Evolutionary conservation across 2,888 invertebrate species (phyloP), one percentile per base, ranked within the genome.

Genomic region (Hemicrepidius hirtus): DNA sequence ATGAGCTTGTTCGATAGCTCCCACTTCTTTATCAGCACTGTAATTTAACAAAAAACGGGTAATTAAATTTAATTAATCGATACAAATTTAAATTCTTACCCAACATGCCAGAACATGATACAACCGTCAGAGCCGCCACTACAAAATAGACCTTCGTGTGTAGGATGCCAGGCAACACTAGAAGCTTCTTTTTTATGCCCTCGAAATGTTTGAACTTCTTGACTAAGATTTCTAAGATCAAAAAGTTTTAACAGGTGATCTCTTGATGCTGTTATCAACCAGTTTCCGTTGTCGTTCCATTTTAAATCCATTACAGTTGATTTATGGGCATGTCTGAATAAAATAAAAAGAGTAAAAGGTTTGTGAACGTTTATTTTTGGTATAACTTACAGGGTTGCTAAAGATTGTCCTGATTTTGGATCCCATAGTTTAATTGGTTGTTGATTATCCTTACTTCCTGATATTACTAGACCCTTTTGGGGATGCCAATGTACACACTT

Each of bases 401-500:
- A 88, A 50, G 98, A 97, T 77, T 95, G 94, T 5, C 98, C 99
- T 67, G 95, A 94, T 86, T 97, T 98, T 2, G 99, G 98, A 89
- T 99, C 99, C 99, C 99, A 99, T 60, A 99, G 88, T 87, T 99
- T 99, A 41, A 99, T 96, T 2, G 99, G 99, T 85, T 99, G 99
- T 84, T 99, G 99, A 85, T 98, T 98, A 86, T 99, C 99, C 88
- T 99, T 98, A 85, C 98, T 99, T 13, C 99, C 99, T 1, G 99
- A 99, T 44, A 97, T 97, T 80, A 99, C 93, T 59, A 99, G 91
- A 72, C 96, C 95, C 87, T 99, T 99, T 82, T 96, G 95, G 0
- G 99, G 99, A 89, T 99, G 99, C 99, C 99, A 99, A 86, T 99
- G 98, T 5, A 99, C 98, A 88, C 99, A 98, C 88, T 98, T 98